These are phyloP conservation scores for Sthenelais limicola DNA, from an alignment of 2,888 invertebrate genomes.

Conservation along the genomic window DNA sequence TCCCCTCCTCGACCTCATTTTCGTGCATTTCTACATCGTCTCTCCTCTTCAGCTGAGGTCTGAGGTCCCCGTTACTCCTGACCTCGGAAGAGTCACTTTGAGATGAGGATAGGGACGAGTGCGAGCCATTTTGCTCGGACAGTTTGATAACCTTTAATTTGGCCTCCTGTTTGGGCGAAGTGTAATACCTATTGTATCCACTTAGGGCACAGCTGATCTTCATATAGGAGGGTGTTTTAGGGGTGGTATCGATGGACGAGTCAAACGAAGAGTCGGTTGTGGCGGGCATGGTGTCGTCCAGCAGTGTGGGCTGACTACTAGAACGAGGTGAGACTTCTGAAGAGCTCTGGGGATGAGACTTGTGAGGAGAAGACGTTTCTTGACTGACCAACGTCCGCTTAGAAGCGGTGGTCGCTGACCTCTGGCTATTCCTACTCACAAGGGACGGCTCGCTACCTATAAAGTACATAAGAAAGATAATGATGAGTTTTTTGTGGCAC, in stretches of 20 bases:
- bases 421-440: conserved; percentile 38
- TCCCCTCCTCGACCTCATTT: too few relatives aligned
- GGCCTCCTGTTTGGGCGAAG: conserved; percentile 26
- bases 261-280: neutral
- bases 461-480: conserved; percentile 8
- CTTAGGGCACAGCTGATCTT: conserved; percentile 67
- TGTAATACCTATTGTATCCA: conserved; percentile 63
- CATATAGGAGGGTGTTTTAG: conserved; percentile 63
- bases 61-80: neutral
- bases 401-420: conserved; percentile 29
- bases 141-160: conserved; percentile 31
- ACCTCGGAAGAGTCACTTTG: conserved; percentile 16
- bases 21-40: neutral
- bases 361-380: conserved; percentile 3
- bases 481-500: too few relatives aligned
- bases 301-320: conserved; percentile 12
- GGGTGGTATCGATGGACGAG: neutral
- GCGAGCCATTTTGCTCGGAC: conserved; percentile 22
- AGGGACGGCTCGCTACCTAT: conserved; percentile 41
- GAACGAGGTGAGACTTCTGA: conserved; percentile 6
- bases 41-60: neutral
- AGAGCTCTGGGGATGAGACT: neutral
- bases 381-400: conserved; percentile 36
- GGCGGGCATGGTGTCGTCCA: neutral
- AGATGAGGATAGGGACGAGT: conserved; percentile 9